Percentiles rank a stretch among this genome's conserved stretches.
These are phyloP conservation scores for Poeciliopsis turneri DNA, from an alignment of 2,797 vertebrate species.

Conservation along the genomic window DNA sequence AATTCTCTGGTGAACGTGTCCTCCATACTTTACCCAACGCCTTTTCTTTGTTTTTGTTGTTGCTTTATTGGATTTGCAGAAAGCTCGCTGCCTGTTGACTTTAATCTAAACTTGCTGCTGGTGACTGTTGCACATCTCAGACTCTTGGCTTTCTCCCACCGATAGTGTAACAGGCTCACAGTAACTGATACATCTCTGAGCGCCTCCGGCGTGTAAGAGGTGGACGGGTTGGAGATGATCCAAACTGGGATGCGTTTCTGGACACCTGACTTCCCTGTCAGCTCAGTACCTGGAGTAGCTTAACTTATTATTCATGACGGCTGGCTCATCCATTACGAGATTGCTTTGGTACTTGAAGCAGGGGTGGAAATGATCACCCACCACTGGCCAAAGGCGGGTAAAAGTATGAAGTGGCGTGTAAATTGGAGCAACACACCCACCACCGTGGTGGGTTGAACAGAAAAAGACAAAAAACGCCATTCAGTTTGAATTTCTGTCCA, in stretches of 20 bases:
- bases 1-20: slow-evolving; percentile 5
- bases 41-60: background rate
- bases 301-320: slow-evolving; percentile 33
- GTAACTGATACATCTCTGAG: slow-evolving; percentile 35
- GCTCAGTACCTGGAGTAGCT: background rate
- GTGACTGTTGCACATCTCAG: slow-evolving; percentile 29
- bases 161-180: slow-evolving; percentile 34
- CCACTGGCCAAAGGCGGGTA: too few species aligned
- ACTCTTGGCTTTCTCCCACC: slow-evolving; percentile 21
- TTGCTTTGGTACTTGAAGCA: slow-evolving; percentile 21
- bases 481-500: too few species aligned
- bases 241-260: slow-evolving; percentile 16
- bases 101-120: slow-evolving; percentile 36
- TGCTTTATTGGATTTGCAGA: slow-evolving; percentile 33
- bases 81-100: slow-evolving; percentile 27
- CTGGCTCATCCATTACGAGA: slow-evolving; percentile 22
- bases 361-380: too few species aligned
- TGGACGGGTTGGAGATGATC: slow-evolving; percentile 28
- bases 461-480: too few species aligned
- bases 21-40: slow-evolving; percentile 7
- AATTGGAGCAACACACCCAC: too few species aligned
- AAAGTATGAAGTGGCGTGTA: too few species aligned
- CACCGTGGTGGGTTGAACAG: too few species aligned
- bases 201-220: slow-evolving; percentile 32
- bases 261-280: slow-evolving; percentile 25